Conservation (phyloP, 2,113 vertebrate species). For the Laticauda laticaudata region DNA sequence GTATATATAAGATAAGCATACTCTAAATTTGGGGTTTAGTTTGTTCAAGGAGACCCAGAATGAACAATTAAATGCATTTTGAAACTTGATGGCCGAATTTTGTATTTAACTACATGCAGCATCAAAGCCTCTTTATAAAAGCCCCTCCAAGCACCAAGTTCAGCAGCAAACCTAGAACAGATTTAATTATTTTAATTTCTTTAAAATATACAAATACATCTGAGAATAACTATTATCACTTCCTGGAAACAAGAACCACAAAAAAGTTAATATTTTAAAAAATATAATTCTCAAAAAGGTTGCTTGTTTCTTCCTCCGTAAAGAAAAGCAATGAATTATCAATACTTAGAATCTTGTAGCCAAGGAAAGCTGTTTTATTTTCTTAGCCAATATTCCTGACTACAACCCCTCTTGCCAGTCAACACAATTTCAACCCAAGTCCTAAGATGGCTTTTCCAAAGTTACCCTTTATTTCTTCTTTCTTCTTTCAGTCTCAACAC, state of each 20-base stretch:
- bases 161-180: not conserved
- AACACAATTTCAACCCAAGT: not conserved
- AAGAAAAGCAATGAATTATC: not conserved
- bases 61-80: not conserved
- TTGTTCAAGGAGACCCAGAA: not conserved
- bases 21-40: not conserved
- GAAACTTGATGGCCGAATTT: not conserved
- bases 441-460: not conserved
- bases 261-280: not conserved
- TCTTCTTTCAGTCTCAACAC: not conserved
- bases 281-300: not conserved
- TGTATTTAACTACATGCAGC: not conserved
- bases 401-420: not conserved
- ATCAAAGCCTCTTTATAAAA: not conserved
- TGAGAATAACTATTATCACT: not conserved
- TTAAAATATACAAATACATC: not conserved
- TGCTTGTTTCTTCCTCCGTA: not conserved
- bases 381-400: not conserved
- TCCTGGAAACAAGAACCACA: not conserved
- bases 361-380: not conserved
- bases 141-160: not conserved
- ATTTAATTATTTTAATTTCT: not conserved
- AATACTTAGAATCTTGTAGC: not conserved
- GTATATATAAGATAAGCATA: not conserved
- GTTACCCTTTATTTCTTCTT: not conserved